Conservation (phyloP, 2,113 vertebrate species). For the Paradoxurus hermaphroditus region DNA sequence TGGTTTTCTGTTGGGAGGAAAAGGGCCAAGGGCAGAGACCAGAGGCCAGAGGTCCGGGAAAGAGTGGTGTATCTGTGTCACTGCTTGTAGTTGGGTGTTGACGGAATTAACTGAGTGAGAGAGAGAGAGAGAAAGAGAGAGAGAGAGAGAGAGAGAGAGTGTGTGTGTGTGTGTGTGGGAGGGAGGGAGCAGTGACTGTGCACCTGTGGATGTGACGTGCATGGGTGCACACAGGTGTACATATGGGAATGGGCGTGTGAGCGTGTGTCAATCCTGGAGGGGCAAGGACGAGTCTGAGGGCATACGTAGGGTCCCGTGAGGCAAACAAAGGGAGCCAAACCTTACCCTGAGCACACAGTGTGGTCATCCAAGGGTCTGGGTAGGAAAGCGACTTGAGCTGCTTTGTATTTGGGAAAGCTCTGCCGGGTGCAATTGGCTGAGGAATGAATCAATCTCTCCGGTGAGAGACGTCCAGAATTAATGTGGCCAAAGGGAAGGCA, state of each 20-base stretch:
- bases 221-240: neutral
- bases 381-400: neutral
- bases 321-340: neutral
- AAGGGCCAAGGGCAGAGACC: neutral
- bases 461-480: neutral
- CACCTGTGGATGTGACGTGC: too few relatives aligned
- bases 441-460: neutral
- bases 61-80: neutral
- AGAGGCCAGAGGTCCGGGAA: neutral
- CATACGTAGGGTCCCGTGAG: neutral
- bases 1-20: neutral
- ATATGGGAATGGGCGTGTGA: neutral
- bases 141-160: too few relatives aligned
- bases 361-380: neutral
- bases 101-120: neutral
- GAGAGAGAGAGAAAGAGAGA: accelerated
- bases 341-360: neutral
- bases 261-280: neutral
- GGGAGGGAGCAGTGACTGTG: neutral
- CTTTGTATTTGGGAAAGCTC: neutral
- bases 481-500: neutral
- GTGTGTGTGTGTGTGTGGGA: neutral
- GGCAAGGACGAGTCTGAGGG: neutral
- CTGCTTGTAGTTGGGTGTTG: neutral
- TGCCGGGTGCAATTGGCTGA: neutral